Evolutionary conservation across 1,140 invertebrate species (phyloP), one percentile per base, ranked within the genome.

Genomic region (Magallana gigas): DNA sequence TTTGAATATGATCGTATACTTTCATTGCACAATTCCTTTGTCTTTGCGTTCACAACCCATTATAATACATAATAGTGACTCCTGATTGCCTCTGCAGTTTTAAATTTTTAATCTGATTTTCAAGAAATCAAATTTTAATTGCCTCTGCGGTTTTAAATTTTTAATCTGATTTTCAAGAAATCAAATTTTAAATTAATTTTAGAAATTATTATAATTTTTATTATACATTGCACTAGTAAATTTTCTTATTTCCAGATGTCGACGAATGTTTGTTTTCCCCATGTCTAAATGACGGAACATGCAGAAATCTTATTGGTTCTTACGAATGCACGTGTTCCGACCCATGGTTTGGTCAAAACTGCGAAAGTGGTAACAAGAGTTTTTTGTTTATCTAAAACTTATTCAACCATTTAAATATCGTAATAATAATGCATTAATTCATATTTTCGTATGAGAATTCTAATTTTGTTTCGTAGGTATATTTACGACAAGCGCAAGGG

Each of bases 221-320:
- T 71, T 8, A 29, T 8, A 71, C 1, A 29, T 71, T 6, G 18
- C 36, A 1, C 23, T n/a, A 11, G 23, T 23, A 23, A 23, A 23
- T 23, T 57, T 11, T 56, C 6, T 83, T 56, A n/a, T 57, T 83
- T 56, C 16, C 96, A 93, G 87, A 90, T 57, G 58, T 81, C 14
- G 18, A 88, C 60, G 88, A 88, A 59, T 88, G 88, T 57, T 23
- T 84, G 29, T 23, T 8, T n/a, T 60, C 91, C 48, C 98, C 98
- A 0, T 99, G 98, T 94, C 97, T 98, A 92, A 99, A 99, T 95
- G 98, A 98, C 1, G 98, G 98, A 1, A 98, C 98, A 0, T 99
- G 99, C 92, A 93, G 98, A 11, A 98, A 99, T 94, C 97, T 85
- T 0, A 89, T 93, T 56, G 90, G 89, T 11, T 87, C 83, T 29